phyloP scores from a whole-genome alignment of 1,140 invertebrate genomes.

The Belonocnema kinseyi region DNA sequence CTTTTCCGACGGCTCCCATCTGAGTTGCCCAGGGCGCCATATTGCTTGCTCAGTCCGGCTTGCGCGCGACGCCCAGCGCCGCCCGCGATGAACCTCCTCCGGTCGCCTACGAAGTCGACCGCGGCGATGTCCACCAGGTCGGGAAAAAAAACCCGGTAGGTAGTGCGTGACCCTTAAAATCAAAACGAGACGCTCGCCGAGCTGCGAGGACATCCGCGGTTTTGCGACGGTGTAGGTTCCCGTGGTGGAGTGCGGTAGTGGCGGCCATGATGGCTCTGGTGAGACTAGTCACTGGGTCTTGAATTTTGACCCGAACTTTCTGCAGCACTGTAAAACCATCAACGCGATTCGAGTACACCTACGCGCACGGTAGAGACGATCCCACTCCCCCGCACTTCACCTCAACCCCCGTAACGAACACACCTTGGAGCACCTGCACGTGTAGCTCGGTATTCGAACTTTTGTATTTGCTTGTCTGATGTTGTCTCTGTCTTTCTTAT shows the following conservation, averaged over 20 bases:
- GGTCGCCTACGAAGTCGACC: background rate
- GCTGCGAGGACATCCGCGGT: background rate
- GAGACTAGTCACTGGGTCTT: conserved; percentile 38
- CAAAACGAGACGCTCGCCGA: conserved; percentile 7
- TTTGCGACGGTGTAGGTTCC: background rate
- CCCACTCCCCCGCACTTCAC: background rate
- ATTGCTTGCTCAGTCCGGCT: conserved; percentile 56
- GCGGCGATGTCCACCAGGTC: conserved; percentile 42
- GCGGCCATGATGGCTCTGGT: conserved; percentile 52
- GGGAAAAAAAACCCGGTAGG: conserved; percentile 41
- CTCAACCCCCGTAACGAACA: background rate
- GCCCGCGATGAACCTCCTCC: conserved; percentile 37
- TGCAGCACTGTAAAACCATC: conserved; percentile 21
- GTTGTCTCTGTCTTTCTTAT: conserved; percentile 38
- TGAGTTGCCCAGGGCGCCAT: conserved; percentile 55
- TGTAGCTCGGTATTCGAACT: conserved; percentile 46
- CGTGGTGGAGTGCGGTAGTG: conserved; percentile 35
- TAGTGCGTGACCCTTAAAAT: background rate
- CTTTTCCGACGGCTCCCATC: conserved; percentile 23
- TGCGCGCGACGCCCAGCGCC: conserved; percentile 53
- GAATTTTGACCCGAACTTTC: conserved; percentile 18
- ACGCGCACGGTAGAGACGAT: background rate
- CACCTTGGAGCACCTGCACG: conserved; percentile 48
- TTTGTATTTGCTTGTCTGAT: conserved; percentile 46
- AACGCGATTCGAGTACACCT: background rate